A percentile compares a stretch with the other conserved stretches of the same genome.
Evolutionary conservation across 92 coral and sea anemone genomes (phyloP).

Genomic region (Zoanthus solanderi): DNA sequence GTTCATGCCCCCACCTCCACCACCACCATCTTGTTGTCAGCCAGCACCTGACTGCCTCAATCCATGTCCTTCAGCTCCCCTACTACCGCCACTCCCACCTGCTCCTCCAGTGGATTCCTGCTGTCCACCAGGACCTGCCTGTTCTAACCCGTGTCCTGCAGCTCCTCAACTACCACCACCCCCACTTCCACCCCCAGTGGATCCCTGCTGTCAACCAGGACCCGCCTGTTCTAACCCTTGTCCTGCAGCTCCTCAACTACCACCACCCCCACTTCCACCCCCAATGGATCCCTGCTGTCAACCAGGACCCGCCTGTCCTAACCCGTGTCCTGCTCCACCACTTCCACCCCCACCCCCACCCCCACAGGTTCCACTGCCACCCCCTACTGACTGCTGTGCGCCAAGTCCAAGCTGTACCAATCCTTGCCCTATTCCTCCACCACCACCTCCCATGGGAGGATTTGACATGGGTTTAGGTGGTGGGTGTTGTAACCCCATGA

Average conservation of each 20-base stretch:
- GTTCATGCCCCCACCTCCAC: constrained; percentile 16
- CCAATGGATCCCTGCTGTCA: constrained; percentile 27
- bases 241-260: constrained; percentile 17
- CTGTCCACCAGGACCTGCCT: too few species aligned
- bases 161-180: neutral
- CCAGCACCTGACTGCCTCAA: neutral
- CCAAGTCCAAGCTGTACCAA: constrained; percentile 74
- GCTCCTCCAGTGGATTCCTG: too few species aligned
- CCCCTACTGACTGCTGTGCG: constrained; percentile 67
- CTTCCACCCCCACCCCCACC: constrained; percentile 27
- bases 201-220: constrained; percentile 12
- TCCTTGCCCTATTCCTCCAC: constrained; percentile 66
- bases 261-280: neutral
- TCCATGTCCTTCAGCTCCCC: constrained; percentile 14
- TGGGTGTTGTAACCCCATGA: constrained; percentile 79
- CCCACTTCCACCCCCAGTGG: neutral
- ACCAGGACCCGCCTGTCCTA: neutral
- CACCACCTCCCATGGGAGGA: constrained; percentile 57
- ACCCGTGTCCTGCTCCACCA: constrained; percentile 29
- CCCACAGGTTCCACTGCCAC: constrained; percentile 30
- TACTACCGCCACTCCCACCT: neutral
- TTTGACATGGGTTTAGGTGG: constrained; percentile 56
- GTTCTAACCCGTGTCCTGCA: constrained; percentile 25
- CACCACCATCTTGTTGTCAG: neutral
- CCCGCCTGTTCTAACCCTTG: constrained; percentile 26